Base-by-base conservation (phyloP, 1,140 invertebrate species). In the Zophobas morio region DNA sequence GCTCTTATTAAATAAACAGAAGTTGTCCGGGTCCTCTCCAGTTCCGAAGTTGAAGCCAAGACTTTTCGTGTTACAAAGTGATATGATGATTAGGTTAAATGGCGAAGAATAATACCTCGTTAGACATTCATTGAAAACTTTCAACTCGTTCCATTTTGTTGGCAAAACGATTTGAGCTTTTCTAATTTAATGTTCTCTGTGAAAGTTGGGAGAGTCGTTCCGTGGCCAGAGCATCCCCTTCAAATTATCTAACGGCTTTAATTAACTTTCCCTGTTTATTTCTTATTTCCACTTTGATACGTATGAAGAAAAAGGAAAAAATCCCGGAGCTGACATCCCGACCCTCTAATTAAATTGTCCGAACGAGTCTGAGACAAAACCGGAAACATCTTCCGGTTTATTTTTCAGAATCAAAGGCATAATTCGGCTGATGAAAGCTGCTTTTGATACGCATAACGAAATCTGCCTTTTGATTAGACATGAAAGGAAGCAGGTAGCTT, bases 51-150 rank as follows among this genome's bases (percentile, higher is more conserved):
- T 76, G 56, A 75, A 70, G 49, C 70, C 71, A 72, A 78, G 74
- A 74, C 70, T 70, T 80, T 80, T 56, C 77, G 53, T 60, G 81
- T 81, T 78, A 84, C 81, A 82, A 82, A 84, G 81, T 84, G 82
- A 84, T 83, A 84, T 83, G 83, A 83, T 84, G 83, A 84, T 84
- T 83, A 81, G 80, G 83, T 84, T 84, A 83, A 84, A 84, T 83
- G 83, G 83, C 66, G 83, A 79, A 83, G 83, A 84, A 84, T 83
- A 84, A 84, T 83, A 82, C 81, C 82, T 84, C 82, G 81, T 84
- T 84, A 84, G 83, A 81, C 81, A 83, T 84, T 84, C 83, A 84
- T 84, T 84, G 81, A 84, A 84, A 84, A 84, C 80, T 84, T 83
- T 81, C 78, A 78, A 83, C 78, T 80, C 78, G 78, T 83, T 79